Conservation (phyloP, 2,888 invertebrate genomes). For the Protodeltote pygarga region DNA sequence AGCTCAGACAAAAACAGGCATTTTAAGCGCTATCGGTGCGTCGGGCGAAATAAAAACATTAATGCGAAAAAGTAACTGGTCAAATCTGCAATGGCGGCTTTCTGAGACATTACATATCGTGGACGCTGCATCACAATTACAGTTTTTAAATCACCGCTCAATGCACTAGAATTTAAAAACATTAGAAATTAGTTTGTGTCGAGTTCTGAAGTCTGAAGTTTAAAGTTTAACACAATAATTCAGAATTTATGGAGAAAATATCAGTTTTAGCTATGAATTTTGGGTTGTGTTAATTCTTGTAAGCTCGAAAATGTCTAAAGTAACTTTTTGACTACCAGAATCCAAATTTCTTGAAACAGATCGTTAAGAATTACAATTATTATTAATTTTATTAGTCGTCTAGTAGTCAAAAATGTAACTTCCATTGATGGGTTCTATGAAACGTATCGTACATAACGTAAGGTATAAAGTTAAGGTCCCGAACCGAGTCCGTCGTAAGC, state of each 20-base stretch:
- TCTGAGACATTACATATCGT: constrained; percentile 25
- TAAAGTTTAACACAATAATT: too few relatives aligned
- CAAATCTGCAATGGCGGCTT: constrained; percentile 47
- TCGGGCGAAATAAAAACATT: too few relatives aligned
- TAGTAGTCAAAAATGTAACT: not conserved
- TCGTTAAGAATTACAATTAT: not conserved
- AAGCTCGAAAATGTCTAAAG: not conserved
- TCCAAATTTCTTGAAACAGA: not conserved
- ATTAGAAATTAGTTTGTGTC: not conserved
- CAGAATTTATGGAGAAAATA: too few relatives aligned
- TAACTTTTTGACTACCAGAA: not conserved
- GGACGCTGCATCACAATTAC: constrained; percentile 30
- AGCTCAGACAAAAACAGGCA: constrained; percentile 17
- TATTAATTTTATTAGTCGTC: too few relatives aligned
- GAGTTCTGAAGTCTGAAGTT: not conserved
- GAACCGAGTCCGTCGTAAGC: constrained; percentile 16
- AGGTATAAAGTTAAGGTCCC: too few relatives aligned
- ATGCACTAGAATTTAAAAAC: not conserved
- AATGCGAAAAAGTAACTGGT: constrained; percentile 35
- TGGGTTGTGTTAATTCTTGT: not conserved
- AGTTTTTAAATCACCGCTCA: constrained; percentile 9
- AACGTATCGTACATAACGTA: too few relatives aligned
- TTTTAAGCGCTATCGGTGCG: constrained; percentile 38
- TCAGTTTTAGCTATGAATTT: too few relatives aligned
- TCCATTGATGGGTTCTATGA: too few relatives aligned